These are phyloP conservation scores for Carassius carassius DNA, from an alignment of 2,113 vertebrate genomes.

Conservation along the genomic window DNA sequence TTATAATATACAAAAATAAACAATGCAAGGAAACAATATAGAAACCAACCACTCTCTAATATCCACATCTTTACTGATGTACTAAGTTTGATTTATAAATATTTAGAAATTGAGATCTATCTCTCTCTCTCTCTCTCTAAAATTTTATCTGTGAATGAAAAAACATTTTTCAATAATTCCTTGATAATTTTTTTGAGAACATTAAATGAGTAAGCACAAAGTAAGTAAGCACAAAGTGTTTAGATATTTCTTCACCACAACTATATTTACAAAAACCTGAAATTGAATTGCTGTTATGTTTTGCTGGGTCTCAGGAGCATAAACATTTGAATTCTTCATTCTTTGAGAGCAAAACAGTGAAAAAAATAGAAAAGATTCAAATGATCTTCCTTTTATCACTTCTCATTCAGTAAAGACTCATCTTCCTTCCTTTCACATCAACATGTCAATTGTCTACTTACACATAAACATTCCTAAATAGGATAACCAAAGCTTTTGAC, in stretches of 20 bases:
- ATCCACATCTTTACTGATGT: too few species aligned
- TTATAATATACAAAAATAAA: too few species aligned
- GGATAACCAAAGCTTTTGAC: slow-evolving; percentile 29
- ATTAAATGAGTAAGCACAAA: background rate
- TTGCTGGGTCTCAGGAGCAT: background rate
- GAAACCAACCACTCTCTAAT: too few species aligned
- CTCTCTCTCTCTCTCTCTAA: too few species aligned
- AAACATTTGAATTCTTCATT: background rate
- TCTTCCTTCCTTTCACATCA: background rate
- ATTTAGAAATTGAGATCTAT: too few species aligned
- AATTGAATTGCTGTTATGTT: background rate
- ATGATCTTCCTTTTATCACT: background rate
- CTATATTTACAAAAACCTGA: background rate
- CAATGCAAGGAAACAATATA: too few species aligned
- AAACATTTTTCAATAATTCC: background rate
- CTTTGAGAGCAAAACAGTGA: background rate
- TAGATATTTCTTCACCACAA: background rate
- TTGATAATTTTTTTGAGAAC: background rate
- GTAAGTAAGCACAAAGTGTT: too few species aligned
- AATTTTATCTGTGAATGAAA: background rate
- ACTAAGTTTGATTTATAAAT: too few species aligned
- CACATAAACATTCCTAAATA: slow-evolving; percentile 18
- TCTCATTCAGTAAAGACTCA: background rate
- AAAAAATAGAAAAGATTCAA: too few species aligned
- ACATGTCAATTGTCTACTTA: slow-evolving; percentile 27